phyloP scores from a whole-genome alignment of 1,140 invertebrate species.

The Pteromalus puparum region DNA sequence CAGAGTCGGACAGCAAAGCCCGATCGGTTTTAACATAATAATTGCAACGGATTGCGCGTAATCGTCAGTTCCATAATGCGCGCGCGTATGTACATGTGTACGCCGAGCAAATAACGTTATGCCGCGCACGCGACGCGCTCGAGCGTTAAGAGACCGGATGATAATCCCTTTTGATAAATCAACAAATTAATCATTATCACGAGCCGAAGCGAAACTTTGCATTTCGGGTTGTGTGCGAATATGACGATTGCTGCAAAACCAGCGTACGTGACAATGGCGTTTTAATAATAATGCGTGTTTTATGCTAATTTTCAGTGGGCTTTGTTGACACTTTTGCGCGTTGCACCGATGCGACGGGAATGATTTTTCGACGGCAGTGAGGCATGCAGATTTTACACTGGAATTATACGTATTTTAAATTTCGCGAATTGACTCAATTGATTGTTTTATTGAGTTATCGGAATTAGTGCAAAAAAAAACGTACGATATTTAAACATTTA shows the following conservation, averaged over 20 bases:
- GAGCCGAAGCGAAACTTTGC: conserved; percentile 2
- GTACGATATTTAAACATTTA: no score
- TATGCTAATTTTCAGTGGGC: no score
- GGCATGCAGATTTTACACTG: no score
- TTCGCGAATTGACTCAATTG: no score
- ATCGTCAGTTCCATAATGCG: neutral
- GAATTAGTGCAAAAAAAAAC: no score
- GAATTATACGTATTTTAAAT: no score
- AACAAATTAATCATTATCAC: conserved; percentile 55
- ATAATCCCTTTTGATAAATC: conserved; percentile 9
- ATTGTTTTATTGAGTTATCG: no score
- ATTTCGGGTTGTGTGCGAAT: neutral
- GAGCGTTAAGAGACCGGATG: conserved; percentile 20
- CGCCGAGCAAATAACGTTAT: conserved; percentile 11
- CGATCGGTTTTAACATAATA: conserved; percentile 17
- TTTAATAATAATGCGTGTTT: no score
- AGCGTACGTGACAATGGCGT: no score
- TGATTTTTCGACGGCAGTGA: no score
- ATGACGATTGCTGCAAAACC: neutral
- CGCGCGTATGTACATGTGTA: neutral
- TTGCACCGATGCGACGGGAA: no score
- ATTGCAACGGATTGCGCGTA: neutral
- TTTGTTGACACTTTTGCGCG: no score
- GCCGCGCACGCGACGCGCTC: neutral
- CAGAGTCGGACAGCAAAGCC: neutral